phyloP scores from a whole-genome alignment of 2,113 vertebrate species.

The Saguinus midas region DNA sequence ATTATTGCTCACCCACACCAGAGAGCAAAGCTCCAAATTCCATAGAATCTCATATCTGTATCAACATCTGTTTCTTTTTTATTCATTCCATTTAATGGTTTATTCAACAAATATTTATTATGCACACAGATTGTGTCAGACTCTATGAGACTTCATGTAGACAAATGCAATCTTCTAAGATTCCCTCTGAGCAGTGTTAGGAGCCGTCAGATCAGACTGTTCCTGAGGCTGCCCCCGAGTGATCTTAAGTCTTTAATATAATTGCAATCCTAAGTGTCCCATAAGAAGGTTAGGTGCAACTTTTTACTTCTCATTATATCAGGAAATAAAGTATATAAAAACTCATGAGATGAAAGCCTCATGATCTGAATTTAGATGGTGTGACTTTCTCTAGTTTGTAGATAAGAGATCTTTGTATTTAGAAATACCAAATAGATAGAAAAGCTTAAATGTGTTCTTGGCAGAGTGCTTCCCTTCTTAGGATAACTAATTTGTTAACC shows the following conservation, averaged over 20 bases:
- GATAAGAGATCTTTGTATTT: not conserved
- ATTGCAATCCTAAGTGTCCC: not conserved
- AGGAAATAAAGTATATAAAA: not conserved
- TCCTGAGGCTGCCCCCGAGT: rapidly evolving
- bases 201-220: too few species aligned
- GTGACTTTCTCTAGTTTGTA: not conserved
- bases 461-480: not conserved
- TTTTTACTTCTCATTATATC: not conserved
- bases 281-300: not conserved
- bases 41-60: not conserved
- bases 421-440: not conserved
- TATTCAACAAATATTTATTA: not conserved
- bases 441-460: not conserved
- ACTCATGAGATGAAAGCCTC: not conserved
- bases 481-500: not conserved
- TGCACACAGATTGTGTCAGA: not conserved
- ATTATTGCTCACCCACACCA: not conserved
- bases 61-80: not conserved
- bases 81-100: not conserved
- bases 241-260: not conserved
- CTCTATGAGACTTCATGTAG: too few species aligned
- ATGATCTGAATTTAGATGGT: too few species aligned
- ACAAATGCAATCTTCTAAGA: not conserved
- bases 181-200: not conserved
- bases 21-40: not conserved